These are phyloP conservation scores for Netelia inedita DNA, from an alignment of 2,888 invertebrate species.

Conservation along the genomic window DNA sequence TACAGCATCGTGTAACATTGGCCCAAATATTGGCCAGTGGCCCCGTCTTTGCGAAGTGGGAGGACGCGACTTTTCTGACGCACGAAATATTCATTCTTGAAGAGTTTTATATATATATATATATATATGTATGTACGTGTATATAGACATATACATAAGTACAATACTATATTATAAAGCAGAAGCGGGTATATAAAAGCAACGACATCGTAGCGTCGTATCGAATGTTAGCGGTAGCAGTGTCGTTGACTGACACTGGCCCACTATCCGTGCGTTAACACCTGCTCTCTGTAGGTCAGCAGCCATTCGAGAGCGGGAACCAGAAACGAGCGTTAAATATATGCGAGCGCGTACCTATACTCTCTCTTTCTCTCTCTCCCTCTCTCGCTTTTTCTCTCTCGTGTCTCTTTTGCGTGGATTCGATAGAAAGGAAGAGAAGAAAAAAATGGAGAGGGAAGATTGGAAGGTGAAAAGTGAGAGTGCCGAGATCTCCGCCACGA, in stretches of 20 bases:
- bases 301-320: conserved; percentile 56
- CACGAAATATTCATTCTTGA: conserved; percentile 38
- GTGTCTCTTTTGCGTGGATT: neutral
- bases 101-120: no score
- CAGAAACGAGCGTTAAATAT: conserved; percentile 48
- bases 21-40: conserved; percentile 82
- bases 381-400: no score
- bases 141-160: conserved; percentile 14
- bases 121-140: conserved; percentile 5
- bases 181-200: conserved; percentile 26
- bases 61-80: no score
- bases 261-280: conserved; percentile 80
- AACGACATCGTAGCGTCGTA: conserved; percentile 1
- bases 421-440: conserved; percentile 21
- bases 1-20: conserved; percentile 78
- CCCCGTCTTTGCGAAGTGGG: conserved; percentile 71
- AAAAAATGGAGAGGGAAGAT: conserved; percentile 47
- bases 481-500: conserved; percentile 37
- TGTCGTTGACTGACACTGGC: conserved; percentile 82
- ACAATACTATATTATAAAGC: neutral
- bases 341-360: conserved; percentile 14
- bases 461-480: conserved; percentile 78
- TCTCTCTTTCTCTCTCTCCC: no score
- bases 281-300: conserved; percentile 71
- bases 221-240: conserved; percentile 58